Evolutionary conservation across 2,113 vertebrate genomes (phyloP), one percentile per base, ranked within the genome.

Genomic region (Meriones unguiculatus): DNA sequence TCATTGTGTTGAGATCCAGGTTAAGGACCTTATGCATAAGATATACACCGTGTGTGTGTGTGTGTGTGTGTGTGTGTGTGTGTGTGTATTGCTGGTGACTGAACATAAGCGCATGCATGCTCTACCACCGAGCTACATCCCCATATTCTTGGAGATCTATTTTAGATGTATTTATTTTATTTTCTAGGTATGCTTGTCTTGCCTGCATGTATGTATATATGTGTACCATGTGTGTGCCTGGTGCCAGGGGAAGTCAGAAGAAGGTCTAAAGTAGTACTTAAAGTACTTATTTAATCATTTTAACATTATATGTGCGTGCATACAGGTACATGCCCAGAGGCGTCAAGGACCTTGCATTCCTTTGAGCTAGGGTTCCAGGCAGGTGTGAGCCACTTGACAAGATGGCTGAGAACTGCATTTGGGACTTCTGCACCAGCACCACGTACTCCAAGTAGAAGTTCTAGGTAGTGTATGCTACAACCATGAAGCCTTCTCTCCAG

Each of bases 1-100:
- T 89, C 38, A 75, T 92, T 90, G 95, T 87, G 64, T 75, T 80
- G 93, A 59, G 30, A 75, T 96, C 85, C 3, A 57, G 28, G 82
- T 90, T 69, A 46, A 35, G 32, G 8, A 25, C 87, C 14, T 52
- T 78, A 77, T 30, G 0, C 87, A 57, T 86, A 92, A 90, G 28
- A 7, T 94, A 65, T 52, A 73, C 13, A 64, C 5, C 8, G 24
- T 78, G 24, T 78, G 30, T 25, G 22, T 65, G 8, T 28, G 24
- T 65, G 8, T 28, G 9, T 65, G 64, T 28, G 25, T 28, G 14
- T 41, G 38, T 46, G 14, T 85, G 38, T 24, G 57, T 22, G n/a
- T 62, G 59, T 64, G 7, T 64, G n/a, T 10, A 12, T 22, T 88
- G 20, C 28, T 78, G 18, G 28, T 2, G 25, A 70, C 59, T 69